Evolutionary conservation across 2,888 invertebrate genomes (phyloP).

Genomic region (Germaria angustata): DNA sequence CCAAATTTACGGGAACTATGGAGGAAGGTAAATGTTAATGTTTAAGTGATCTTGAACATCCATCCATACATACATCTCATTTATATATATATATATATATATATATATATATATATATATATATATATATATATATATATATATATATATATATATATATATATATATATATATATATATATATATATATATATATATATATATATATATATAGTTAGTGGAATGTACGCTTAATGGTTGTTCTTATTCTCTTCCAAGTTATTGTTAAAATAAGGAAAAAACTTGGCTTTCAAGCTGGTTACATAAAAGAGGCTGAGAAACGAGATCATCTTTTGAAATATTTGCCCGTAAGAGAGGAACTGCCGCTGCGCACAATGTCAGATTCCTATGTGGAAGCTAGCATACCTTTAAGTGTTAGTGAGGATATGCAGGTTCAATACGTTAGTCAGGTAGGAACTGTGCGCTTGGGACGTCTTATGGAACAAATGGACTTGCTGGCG

Average conservation of each 20-base stretch:
- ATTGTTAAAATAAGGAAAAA: slow-evolving; percentile 73
- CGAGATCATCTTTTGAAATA: slow-evolving; percentile 82
- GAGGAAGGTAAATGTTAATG: slow-evolving; percentile 35
- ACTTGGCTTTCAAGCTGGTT: slow-evolving; percentile 77
- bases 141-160: too few relatives aligned
- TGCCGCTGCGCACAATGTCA: slow-evolving; percentile 83
- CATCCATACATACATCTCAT: too few relatives aligned
- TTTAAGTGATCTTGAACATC: neutral
- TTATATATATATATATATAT: too few relatives aligned
- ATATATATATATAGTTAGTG: too few relatives aligned
- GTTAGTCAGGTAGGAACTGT: slow-evolving; percentile 83
- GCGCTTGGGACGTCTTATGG: slow-evolving; percentile 86
- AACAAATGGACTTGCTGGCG: slow-evolving; percentile 89
- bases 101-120: too few relatives aligned
- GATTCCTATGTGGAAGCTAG: slow-evolving; percentile 85
- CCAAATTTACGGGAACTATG: slow-evolving; percentile 54
- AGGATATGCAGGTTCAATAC: slow-evolving; percentile 83
- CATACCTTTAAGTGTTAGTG: slow-evolving; percentile 84
- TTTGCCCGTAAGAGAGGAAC: slow-evolving; percentile 82
- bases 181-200: too few relatives aligned
- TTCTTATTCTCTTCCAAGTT: slow-evolving; percentile 15
- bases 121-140: too few relatives aligned
- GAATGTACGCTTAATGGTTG: too few relatives aligned
- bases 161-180: too few relatives aligned
- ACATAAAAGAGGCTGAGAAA: slow-evolving; percentile 79